phyloP scores from a whole-genome alignment of 2,797 vertebrate genomes.

The Threskiornis aethiopicus region DNA sequence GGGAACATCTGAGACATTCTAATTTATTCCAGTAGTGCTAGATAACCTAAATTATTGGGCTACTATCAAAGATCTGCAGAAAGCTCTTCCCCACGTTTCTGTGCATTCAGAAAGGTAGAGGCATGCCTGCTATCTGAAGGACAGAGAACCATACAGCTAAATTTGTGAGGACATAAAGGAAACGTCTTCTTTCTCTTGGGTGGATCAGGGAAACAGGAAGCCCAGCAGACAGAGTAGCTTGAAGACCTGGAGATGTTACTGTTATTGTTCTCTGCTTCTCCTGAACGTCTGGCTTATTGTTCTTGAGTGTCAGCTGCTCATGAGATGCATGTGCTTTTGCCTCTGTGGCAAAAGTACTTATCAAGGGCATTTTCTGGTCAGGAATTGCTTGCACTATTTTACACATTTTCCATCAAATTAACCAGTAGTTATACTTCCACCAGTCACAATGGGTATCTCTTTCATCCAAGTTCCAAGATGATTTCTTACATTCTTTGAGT shows the following conservation, averaged over 20 bases:
- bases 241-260: neutral
- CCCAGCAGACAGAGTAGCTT: rapidly evolving
- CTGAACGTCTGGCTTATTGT: neutral
- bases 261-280: neutral
- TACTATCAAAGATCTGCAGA: neutral
- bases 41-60: neutral
- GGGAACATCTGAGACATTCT: neutral
- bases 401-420: neutral
- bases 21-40: neutral
- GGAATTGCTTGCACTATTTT: neutral
- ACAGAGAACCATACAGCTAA: neutral
- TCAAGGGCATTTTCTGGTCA: neutral
- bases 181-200: neutral
- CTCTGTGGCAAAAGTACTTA: rapidly evolving
- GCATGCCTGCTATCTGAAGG: neutral
- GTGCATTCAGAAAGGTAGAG: neutral
- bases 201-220: neutral
- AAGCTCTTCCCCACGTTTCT: neutral
- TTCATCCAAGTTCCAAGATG: neutral
- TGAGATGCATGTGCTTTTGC: neutral
- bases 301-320: neutral
- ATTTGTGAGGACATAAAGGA: neutral
- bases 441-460: neutral
- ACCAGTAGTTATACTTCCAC: neutral
- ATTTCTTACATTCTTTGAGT: neutral